Percentiles rank a stretch among this genome's conserved stretches.
Evolutionary conservation across 2,888 invertebrate species (phyloP).

Genomic region (Pherbina coryleti): DNA sequence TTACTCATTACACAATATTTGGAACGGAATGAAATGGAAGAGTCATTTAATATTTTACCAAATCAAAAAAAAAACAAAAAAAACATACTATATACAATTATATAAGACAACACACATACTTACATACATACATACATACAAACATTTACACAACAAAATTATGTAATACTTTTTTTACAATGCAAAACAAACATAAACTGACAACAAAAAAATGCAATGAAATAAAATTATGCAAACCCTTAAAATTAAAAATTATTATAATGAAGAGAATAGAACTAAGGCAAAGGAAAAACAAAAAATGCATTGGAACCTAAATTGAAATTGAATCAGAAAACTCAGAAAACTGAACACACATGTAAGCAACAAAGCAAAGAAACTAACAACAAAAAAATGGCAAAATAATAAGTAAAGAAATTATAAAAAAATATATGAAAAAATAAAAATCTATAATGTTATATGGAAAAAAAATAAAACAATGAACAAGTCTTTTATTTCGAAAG

Average conservation of each 20-base stretch:
- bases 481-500: too few species aligned
- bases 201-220: slow-evolving; percentile 44
- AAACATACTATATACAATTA: slow-evolving; percentile 12
- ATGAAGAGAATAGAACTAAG: slow-evolving; percentile 40
- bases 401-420: slow-evolving; percentile 56
- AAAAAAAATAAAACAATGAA: slow-evolving; percentile 53
- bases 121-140: slow-evolving; percentile 48
- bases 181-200: slow-evolving; percentile 48
- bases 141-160: slow-evolving; percentile 46
- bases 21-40: not conserved
- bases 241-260: slow-evolving; percentile 37
- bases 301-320: slow-evolving; percentile 30
- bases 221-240: slow-evolving; percentile 18
- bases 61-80: not conserved
- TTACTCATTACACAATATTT: slow-evolving; percentile 6
- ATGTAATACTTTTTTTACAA: slow-evolving; percentile 60
- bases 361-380: slow-evolving; percentile 38
- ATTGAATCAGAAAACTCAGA: slow-evolving; percentile 31
- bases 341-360: not conserved
- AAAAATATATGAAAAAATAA: slow-evolving; percentile 55
- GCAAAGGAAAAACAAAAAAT: slow-evolving; percentile 35
- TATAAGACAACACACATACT: slow-evolving; percentile 24
- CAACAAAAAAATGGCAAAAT: slow-evolving; percentile 45
- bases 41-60: slow-evolving; percentile 1
- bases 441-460: slow-evolving; percentile 68